These are phyloP conservation scores for Aptenodytes patagonicus DNA, from an alignment of 2,113 vertebrate genomes.

Conservation along the genomic window DNA sequence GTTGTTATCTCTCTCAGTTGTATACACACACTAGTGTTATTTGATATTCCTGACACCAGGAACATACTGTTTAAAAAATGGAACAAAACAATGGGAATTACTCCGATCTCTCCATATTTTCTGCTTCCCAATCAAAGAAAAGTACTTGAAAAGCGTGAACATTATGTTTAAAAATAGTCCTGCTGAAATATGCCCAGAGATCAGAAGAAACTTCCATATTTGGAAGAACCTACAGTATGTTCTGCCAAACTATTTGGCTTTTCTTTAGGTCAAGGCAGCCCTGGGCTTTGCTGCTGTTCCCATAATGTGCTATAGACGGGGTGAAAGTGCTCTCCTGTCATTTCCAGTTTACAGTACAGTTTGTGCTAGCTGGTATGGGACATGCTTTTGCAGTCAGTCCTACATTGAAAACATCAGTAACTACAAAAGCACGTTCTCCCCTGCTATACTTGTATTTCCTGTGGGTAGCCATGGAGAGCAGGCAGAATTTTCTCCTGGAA, in stretches of 20 bases:
- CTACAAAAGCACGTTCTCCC: not conserved
- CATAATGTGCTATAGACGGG: slow-evolving; percentile 3
- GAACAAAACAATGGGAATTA: slow-evolving; percentile 8
- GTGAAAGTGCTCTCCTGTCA: slow-evolving; percentile 19
- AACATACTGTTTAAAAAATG: not conserved
- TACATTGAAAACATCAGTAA: not conserved
- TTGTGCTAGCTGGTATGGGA: slow-evolving; percentile 35
- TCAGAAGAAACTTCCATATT: slow-evolving; percentile 61
- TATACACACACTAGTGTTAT: not conserved
- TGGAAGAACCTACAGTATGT: slow-evolving; percentile 51
- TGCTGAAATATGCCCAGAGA: slow-evolving; percentile 35
- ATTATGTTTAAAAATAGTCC: slow-evolving; percentile 47
- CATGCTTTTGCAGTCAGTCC: slow-evolving; percentile 8
- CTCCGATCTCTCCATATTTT: not conserved
- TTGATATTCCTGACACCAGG: slow-evolving; percentile 19
- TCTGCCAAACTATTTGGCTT: slow-evolving; percentile 67
- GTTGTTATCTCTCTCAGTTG: not conserved
- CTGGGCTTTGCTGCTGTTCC: slow-evolving; percentile 40
- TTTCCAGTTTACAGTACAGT: slow-evolving; percentile 43
- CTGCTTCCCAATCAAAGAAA: slow-evolving; percentile 25
- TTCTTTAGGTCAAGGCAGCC: slow-evolving; percentile 69
- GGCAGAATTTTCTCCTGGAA: not conserved
- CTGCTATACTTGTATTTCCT: not conserved
- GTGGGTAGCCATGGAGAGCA: not conserved
- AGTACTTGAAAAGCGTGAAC: slow-evolving; percentile 38